Evolutionary conservation across 2,888 invertebrate genomes (phyloP).

Genomic region (Antitype chi): DNA sequence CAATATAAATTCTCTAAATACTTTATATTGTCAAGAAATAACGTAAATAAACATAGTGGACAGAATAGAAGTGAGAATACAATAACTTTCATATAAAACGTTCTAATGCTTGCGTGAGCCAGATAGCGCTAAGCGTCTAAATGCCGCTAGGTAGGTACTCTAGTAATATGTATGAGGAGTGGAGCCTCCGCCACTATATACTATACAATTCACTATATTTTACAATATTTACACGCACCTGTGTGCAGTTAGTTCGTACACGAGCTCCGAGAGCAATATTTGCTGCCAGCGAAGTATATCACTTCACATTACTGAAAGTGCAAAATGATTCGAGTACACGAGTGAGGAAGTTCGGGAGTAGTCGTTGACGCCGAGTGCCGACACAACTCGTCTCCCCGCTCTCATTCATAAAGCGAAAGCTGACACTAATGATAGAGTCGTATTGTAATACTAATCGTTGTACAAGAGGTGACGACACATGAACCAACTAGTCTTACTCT

Average conservation of each 20-base stretch:
- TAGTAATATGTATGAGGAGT: constrained; percentile 23
- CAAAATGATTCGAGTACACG: background rate
- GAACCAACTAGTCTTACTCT: background rate
- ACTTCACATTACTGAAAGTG: background rate
- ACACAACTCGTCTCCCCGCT: background rate
- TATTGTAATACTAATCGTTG: constrained; percentile 10
- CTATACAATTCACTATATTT: constrained; percentile 62
- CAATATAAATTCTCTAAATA: constrained; percentile 27
- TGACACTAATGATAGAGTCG: background rate
- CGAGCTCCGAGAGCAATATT: background rate
- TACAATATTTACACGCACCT: constrained; percentile 72
- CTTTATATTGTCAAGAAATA: constrained; percentile 21
- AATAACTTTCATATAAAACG: constrained; percentile 19
- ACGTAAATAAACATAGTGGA: constrained; percentile 13
- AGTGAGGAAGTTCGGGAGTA: background rate
- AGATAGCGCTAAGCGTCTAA: constrained; percentile 24
- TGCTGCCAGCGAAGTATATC: background rate
- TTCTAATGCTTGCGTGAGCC: constrained; percentile 32
- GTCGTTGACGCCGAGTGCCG: background rate
- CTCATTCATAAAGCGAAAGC: constrained; percentile 4
- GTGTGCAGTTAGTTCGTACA: constrained; percentile 1
- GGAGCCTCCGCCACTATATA: constrained; percentile 23
- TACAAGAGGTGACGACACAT: constrained; percentile 1
- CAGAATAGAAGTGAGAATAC: constrained; percentile 23
- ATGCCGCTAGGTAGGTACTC: constrained; percentile 20